Base-by-base conservation (phyloP, 2,113 vertebrate species). In the Todiramphus saurophagus region DNA sequence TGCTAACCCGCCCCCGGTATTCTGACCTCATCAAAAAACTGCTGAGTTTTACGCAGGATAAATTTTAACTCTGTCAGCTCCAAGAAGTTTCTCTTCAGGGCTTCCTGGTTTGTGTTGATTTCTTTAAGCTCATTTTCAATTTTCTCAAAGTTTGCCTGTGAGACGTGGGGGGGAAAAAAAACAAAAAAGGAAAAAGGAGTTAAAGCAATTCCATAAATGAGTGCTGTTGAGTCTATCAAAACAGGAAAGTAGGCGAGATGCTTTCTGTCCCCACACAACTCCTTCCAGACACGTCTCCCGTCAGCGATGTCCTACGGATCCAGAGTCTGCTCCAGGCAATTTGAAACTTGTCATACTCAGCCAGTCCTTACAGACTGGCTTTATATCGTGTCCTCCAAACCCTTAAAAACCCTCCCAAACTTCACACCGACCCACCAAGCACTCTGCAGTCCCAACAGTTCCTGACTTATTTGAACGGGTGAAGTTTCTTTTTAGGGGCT, bases 81-180 rank as follows among this genome's bases (percentile, higher is more conserved):
- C 96, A 99, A 97, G 97, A 99, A 99, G 97, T 99, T 99, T 96
- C 98, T 99, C 98, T 99, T 99, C 89, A 99, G 97, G 25, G 99
- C 99, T 94, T 99, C 99, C 97, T 99, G 99, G 97, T 99, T 99
- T 41, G 99, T 99, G 97, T 99, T 99, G 96, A 99, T 99, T 97
- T 99, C 99, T 87, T 99, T 99, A 82, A 99, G 98, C 64, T 99
- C 99, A 14, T 99, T 99, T 95, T 99, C 99, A 55, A 99, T 99
- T 97, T 99, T 99, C 97, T 99, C 99, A 96, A 99, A 99, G 53
- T 99, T 99, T 94, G 99, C 99, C 99, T 99, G 96, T 10, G 70
- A 87, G 58, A 50, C 0, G 31, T 5, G 51, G 64, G 82, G 14
- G 44, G 13, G 25, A 25, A 25, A 51, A 51, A 50, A 37, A 50